Conservation (phyloP, 2,113 vertebrate species). For the Carettochelys insculpta region DNA sequence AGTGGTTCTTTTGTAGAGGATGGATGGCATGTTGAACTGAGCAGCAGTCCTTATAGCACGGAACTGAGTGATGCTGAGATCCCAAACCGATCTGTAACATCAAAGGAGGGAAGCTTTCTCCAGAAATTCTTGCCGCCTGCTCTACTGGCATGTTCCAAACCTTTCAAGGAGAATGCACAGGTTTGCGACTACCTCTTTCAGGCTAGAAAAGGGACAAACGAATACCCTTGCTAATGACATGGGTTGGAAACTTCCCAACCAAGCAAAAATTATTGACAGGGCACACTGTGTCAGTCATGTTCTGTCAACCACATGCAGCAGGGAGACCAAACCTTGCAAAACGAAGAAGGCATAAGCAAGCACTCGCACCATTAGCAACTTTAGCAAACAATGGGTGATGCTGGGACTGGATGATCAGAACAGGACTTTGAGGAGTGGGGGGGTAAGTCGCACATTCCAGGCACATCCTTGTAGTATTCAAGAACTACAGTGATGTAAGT, state of each 20-base stretch:
- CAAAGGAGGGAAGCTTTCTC: constrained; percentile 56
- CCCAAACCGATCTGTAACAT: constrained; percentile 47
- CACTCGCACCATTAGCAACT: background rate
- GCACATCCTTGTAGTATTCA: background rate
- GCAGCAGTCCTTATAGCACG: constrained; percentile 32
- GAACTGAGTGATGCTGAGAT: background rate
- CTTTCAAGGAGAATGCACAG: constrained; percentile 40
- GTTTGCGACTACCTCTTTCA: background rate
- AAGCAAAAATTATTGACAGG: background rate
- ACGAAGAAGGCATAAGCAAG: background rate
- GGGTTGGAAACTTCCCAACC: constrained; percentile 12
- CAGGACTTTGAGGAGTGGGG: background rate
- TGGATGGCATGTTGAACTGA: constrained; percentile 38
- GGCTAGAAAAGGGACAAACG: background rate
- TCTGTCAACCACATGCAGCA: background rate
- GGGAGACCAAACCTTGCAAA: background rate
- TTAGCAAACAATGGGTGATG: background rate
- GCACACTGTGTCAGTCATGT: background rate
- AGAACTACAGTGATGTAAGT: background rate
- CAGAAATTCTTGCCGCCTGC: constrained; percentile 53
- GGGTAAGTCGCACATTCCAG: background rate
- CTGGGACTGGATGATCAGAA: background rate
- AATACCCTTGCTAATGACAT: background rate
- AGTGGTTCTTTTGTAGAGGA: constrained; percentile 64
- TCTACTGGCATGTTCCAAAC: constrained; percentile 36